phyloP scores from a whole-genome alignment of 1,140 invertebrate genomes.

The Thalassaphorura encarpata region DNA sequence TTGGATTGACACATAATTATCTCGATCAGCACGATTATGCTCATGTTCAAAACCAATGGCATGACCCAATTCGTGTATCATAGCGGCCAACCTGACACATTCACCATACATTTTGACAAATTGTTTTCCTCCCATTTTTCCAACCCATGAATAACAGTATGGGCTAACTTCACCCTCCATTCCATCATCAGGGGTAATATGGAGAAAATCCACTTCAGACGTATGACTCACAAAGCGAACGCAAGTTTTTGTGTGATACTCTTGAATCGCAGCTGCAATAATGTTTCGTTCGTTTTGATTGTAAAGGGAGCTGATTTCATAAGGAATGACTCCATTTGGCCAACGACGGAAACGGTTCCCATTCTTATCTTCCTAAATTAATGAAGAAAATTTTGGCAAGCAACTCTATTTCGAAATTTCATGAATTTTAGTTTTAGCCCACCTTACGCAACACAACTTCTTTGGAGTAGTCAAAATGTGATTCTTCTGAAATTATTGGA shows the following conservation, averaged over 20 bases:
- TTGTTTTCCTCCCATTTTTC: slow-evolving; percentile 6
- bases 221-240: slow-evolving; percentile 53
- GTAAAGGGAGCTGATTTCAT: slow-evolving; percentile 42
- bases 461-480: too few relatives aligned
- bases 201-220: slow-evolving; percentile 54
- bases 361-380: too few relatives aligned
- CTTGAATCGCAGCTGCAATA: slow-evolving; percentile 52
- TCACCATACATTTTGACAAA: slow-evolving; percentile 25
- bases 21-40: slow-evolving; percentile 29
- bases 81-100: slow-evolving; percentile 31
- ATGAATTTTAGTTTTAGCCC: too few relatives aligned
- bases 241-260: slow-evolving; percentile 61
- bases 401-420: too few relatives aligned
- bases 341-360: slow-evolving; percentile 39
- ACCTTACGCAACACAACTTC: too few relatives aligned
- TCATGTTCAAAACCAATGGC: slow-evolving; percentile 30
- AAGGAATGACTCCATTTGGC: slow-evolving; percentile 58
- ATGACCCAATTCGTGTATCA: slow-evolving; percentile 30
- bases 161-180: background rate
- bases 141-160: slow-evolving; percentile 12
- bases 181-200: slow-evolving; percentile 38
- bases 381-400: too few relatives aligned
- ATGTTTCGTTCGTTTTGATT: slow-evolving; percentile 39
- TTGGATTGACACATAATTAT: slow-evolving; percentile 21
- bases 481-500: too few relatives aligned